phyloP scores from a whole-genome alignment of 1,140 invertebrate genomes.

The Drosophila cardini region DNA sequence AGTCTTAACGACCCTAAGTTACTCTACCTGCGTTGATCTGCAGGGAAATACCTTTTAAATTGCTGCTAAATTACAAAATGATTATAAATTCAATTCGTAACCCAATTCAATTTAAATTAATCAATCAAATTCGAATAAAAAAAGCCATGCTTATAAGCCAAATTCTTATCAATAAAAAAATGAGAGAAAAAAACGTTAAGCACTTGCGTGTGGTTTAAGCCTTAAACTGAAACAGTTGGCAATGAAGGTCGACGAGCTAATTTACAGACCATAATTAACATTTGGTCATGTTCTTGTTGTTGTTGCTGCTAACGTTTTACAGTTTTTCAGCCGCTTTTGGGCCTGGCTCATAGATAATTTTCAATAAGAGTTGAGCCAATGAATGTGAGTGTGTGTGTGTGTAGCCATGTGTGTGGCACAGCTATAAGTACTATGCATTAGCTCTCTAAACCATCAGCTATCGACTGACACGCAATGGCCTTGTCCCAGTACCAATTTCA shows the following conservation, averaged over 20 bases:
- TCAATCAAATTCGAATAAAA: constrained; percentile 70
- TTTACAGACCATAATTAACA: constrained; percentile 74
- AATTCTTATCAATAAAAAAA: constrained; percentile 54
- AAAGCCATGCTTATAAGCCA: constrained; percentile 5
- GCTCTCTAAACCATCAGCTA: constrained; percentile 53
- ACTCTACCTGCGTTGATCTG: background rate
- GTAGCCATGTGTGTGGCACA: constrained; percentile 39
- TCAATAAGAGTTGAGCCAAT: constrained; percentile 57
- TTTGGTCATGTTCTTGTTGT: constrained; percentile 53
- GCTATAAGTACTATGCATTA: constrained; percentile 56
- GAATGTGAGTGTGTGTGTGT: constrained; percentile 17
- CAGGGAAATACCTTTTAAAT: constrained; percentile 48
- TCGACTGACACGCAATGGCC: constrained; percentile 64
- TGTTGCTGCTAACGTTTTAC: constrained; percentile 57
- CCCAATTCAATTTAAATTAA: constrained; percentile 71
- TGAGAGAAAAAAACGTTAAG: constrained; percentile 14
- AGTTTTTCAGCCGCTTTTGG: constrained; percentile 64
- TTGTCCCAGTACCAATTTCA: constrained; percentile 41
- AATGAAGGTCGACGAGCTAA: constrained; percentile 71
- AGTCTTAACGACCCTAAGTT: background rate
- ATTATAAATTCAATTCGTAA: constrained; percentile 76
- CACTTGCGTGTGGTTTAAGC: constrained; percentile 47
- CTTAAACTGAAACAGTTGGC: constrained; percentile 48
- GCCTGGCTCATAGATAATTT: constrained; percentile 62
- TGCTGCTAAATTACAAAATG: constrained; percentile 66